These are phyloP conservation scores for Daboia siamensis DNA, from an alignment of 2,113 vertebrate species.

Conservation along the genomic window DNA sequence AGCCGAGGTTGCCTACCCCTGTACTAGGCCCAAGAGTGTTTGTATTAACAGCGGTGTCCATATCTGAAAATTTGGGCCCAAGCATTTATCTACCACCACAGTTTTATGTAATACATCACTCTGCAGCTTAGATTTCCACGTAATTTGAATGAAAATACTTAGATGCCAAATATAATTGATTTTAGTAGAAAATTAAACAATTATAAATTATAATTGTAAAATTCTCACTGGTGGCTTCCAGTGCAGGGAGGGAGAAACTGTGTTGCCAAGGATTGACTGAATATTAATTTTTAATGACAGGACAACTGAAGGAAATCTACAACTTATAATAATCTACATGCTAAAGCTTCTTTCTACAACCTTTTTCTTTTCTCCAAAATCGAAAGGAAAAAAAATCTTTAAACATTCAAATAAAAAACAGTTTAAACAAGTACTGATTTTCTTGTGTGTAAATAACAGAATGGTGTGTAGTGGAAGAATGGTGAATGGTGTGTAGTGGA, in stretches of 20 bases:
- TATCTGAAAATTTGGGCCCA: slow-evolving; percentile 27
- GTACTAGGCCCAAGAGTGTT: neutral
- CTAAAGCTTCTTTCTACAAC: neutral
- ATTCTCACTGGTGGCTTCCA: neutral
- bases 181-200: neutral
- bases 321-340: neutral
- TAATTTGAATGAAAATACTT: neutral
- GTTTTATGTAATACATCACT: slow-evolving; percentile 14
- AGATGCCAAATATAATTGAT: neutral
- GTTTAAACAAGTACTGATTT: neutral
- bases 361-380: neutral
- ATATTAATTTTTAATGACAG: neutral
- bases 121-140: neutral
- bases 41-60: slow-evolving; percentile 22
- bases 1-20: no score
- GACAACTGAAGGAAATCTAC: neutral
- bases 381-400: neutral
- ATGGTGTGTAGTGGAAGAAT: neutral
- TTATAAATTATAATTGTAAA: neutral
- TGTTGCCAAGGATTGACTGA: neutral
- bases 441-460: neutral
- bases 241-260: neutral
- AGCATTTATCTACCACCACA: slow-evolving; percentile 18
- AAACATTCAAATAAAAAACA: neutral
- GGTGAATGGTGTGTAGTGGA: neutral